Evolutionary conservation across 1,140 invertebrate genomes (phyloP).

Genomic region (Apolygus lucorum): DNA sequence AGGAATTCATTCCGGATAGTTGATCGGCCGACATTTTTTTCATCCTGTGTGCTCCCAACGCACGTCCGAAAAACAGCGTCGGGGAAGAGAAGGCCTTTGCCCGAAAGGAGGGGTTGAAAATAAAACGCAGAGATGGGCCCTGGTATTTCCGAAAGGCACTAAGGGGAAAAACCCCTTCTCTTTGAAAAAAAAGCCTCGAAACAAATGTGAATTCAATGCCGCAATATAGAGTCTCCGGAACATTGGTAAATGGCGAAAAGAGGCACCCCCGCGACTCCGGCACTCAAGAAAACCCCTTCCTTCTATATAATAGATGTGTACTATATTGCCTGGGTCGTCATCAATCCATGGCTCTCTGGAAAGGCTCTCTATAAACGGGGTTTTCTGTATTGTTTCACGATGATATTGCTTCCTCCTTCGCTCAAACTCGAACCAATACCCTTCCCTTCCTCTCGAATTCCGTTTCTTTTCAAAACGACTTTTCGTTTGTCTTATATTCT

Average conservation of each 20-base stretch:
- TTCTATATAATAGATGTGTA: slow-evolving; percentile 21
- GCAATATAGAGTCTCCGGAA: slow-evolving; percentile 9
- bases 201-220: slow-evolving; percentile 21
- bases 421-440: slow-evolving; percentile 1
- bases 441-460: neutral
- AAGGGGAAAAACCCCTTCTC: too few species aligned
- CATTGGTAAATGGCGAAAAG: neutral
- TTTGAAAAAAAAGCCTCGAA: slow-evolving; percentile 7
- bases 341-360: slow-evolving; percentile 8
- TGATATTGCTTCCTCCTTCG: slow-evolving; percentile 17
- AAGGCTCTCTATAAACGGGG: neutral
- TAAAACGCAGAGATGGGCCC: too few species aligned
- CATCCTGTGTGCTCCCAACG: slow-evolving; percentile 3
- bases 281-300: neutral
- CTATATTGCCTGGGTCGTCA: slow-evolving; percentile 16
- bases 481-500: slow-evolving; percentile 17
- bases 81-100: neutral
- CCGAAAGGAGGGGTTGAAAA: too few species aligned
- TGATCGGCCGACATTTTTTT: slow-evolving; percentile 18
- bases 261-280: neutral
- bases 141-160: too few species aligned
- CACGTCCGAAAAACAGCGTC: neutral
- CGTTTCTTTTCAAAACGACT: slow-evolving; percentile 13
- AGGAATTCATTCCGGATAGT: slow-evolving; percentile 11
- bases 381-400: slow-evolving; percentile 18